These are phyloP conservation scores for Magallana ariakensis DNA, from an alignment of 1,140 invertebrate genomes.

Conservation along the genomic window DNA sequence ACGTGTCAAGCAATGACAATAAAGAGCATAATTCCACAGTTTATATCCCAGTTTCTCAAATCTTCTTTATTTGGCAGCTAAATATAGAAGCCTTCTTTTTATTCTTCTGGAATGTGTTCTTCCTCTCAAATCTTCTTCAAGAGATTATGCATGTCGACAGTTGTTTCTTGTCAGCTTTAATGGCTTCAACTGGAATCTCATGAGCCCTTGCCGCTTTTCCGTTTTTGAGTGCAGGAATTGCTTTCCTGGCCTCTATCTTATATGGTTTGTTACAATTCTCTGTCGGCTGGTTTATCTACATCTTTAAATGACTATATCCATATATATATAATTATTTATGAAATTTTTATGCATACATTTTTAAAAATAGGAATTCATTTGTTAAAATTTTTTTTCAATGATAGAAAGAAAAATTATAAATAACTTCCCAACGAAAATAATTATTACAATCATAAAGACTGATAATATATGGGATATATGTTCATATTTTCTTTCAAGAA, in stretches of 20 bases:
- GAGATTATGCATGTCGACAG: not conserved
- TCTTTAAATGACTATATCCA: no score
- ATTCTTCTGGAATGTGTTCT: constrained; percentile 47
- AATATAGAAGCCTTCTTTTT: constrained; percentile 46
- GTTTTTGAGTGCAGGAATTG: constrained; percentile 11
- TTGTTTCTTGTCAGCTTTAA: constrained; percentile 37
- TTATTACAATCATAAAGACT: no score
- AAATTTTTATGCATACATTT: no score
- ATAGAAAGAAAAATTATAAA: no score
- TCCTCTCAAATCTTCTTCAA: constrained; percentile 50
- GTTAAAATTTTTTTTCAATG: no score
- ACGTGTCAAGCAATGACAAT: no score
- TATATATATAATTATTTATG: no score
- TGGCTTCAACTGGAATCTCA: constrained; percentile 43
- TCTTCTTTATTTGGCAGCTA: constrained; percentile 60
- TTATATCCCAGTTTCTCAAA: constrained; percentile 59
- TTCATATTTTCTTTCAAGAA: no score
- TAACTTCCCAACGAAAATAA: no score
- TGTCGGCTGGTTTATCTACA: constrained; percentile 41
- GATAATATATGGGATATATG: no score
- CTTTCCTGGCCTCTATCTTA: constrained; percentile 28
- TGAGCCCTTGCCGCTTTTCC: constrained; percentile 37
- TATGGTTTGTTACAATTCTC: constrained; percentile 31
- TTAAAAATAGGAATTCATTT: no score
- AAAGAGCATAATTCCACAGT: constrained; percentile 65